phyloP scores from a whole-genome alignment of 2,888 invertebrate genomes.

The Bugula neritina region DNA sequence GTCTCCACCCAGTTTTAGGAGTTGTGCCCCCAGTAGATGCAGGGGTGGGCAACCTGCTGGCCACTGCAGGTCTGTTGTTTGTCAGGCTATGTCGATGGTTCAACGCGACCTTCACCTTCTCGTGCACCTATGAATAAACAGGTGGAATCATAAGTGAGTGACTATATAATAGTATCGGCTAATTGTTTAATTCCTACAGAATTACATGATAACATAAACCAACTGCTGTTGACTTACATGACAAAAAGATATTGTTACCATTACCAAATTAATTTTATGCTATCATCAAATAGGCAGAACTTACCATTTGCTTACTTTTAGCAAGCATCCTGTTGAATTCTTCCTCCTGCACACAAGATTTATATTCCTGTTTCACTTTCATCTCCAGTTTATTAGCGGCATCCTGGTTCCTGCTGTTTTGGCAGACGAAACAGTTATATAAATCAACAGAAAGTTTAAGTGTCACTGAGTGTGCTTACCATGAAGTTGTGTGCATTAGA shows the following conservation, averaged over 20 bases:
- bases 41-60: slow-evolving; percentile 37
- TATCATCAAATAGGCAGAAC: too few relatives aligned
- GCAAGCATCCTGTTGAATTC: slow-evolving; percentile 42
- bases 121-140: slow-evolving; percentile 37
- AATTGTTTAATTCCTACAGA: too few relatives aligned
- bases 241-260: too few relatives aligned
- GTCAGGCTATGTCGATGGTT: slow-evolving; percentile 37
- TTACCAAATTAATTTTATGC: too few relatives aligned
- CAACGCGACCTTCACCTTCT: slow-evolving; percentile 39
- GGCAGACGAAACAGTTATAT: too few relatives aligned
- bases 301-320: slow-evolving; percentile 42
- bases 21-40: slow-evolving; percentile 24
- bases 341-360: slow-evolving; percentile 32
- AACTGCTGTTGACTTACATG: too few relatives aligned
- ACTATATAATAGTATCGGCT: too few relatives aligned
- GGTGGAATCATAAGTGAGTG: slow-evolving; percentile 3
- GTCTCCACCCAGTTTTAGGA: slow-evolving; percentile 33
- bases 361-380: slow-evolving; percentile 29
- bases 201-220: too few relatives aligned
- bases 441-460: too few relatives aligned
- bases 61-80: slow-evolving; percentile 37
- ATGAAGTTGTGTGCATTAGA: too few relatives aligned
- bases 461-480: too few relatives aligned
- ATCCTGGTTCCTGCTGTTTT: neutral
- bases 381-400: slow-evolving; percentile 16